Percentiles rank a stretch among this genome's conserved stretches.
phyloP scores from a whole-genome alignment of 37 sponge, comb jelly and placozoan species.

The Aplysina aerophoba region DNA sequence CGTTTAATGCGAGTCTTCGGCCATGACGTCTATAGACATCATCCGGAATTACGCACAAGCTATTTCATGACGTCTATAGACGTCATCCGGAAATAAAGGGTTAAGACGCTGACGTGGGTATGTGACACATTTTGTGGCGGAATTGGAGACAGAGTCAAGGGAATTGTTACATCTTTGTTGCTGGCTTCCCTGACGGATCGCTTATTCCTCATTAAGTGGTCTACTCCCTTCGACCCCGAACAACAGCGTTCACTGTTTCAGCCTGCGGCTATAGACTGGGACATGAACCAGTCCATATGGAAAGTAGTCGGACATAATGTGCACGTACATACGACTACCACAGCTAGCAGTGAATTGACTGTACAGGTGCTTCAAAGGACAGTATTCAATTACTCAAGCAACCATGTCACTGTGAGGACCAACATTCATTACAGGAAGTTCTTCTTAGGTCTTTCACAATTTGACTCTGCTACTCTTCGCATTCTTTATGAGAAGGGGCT shows the following conservation, averaged over 20 bases:
- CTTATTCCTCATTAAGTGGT: slow-evolving; percentile 44
- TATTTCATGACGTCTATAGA: too few species aligned
- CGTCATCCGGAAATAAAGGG: too few species aligned
- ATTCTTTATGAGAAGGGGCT: too few species aligned
- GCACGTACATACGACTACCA: background rate
- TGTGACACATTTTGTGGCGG: slow-evolving; percentile 41
- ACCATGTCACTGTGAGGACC: background rate
- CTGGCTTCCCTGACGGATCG: slow-evolving; percentile 36
- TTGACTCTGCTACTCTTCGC: background rate
- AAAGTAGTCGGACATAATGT: background rate
- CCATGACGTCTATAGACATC: too few species aligned
- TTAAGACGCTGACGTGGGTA: slow-evolving; percentile 48
- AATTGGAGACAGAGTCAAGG: slow-evolving; percentile 41
- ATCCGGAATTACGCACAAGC: too few species aligned
- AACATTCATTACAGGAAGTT: background rate
- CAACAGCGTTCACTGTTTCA: background rate
- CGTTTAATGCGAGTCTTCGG: too few species aligned
- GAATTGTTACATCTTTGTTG: slow-evolving; percentile 22
- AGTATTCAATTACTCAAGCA: background rate
- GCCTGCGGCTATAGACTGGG: slow-evolving; percentile 1
- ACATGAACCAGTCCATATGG: background rate
- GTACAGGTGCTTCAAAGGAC: background rate
- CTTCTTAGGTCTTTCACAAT: background rate
- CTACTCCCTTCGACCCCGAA: background rate
- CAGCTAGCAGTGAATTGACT: background rate